A percentile compares a stretch with the other conserved stretches of the same genome.
Conservation (phyloP, 2,113 vertebrate species). For the Lasiurus borealis region DNA sequence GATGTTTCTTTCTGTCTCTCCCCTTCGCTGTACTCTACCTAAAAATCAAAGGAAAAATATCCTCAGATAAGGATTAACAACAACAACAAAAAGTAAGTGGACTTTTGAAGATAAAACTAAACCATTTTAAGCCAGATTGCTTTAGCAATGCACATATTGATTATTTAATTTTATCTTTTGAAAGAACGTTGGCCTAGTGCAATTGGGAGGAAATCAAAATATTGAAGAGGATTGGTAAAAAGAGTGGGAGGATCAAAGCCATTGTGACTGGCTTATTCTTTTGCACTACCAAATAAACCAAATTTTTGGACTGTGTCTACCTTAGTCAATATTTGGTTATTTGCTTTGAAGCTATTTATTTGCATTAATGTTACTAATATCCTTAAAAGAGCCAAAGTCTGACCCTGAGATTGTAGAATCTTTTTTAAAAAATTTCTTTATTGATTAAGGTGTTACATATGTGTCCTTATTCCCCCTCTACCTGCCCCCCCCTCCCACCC, state of each 20-base stretch:
- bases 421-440: background rate
- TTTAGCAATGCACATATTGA: slow-evolving; percentile 48
- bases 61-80: no score
- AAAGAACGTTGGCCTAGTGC: slow-evolving; percentile 70
- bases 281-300: slow-evolving; percentile 70
- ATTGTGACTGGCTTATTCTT: slow-evolving; percentile 65
- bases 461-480: no score
- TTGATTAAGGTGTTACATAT: no score
- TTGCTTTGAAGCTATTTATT: slow-evolving; percentile 71
- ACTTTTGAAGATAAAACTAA: slow-evolving; percentile 33
- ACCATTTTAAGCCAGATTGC: slow-evolving; percentile 42
- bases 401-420: slow-evolving; percentile 64
- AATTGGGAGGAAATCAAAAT: slow-evolving; percentile 55
- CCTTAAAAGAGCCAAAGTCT: slow-evolving; percentile 60
- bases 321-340: slow-evolving; percentile 75
- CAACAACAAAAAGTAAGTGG: background rate
- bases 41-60: no score
- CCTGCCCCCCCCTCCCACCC: no score
- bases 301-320: slow-evolving; percentile 74
- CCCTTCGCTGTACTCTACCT: no score
- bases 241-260: slow-evolving; percentile 81
- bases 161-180: slow-evolving; percentile 66
- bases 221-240: slow-evolving; percentile 83
- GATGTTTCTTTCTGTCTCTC: no score
- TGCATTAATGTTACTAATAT: slow-evolving; percentile 36